Evolutionary conservation across 1,140 invertebrate species (phyloP).

Genomic region (Leucophenga varia): DNA sequence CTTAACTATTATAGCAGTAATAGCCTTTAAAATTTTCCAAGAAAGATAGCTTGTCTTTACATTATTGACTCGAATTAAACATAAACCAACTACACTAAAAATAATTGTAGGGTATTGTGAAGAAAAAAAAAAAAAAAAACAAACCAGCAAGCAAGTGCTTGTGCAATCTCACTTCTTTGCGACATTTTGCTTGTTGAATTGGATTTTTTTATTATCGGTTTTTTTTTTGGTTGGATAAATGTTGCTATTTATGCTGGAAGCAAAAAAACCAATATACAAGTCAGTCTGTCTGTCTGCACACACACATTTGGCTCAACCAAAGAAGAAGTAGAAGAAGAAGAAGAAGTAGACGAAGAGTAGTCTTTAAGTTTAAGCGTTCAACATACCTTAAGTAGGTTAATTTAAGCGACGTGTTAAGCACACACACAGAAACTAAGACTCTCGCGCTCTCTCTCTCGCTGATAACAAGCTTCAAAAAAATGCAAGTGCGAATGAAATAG

Average conservation of each 20-base stretch:
- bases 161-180: constrained; percentile 22
- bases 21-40: too few relatives aligned
- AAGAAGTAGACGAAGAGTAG: constrained; percentile 6
- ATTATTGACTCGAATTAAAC: too few relatives aligned
- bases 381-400: constrained; percentile 47
- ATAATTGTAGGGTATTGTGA: too few relatives aligned
- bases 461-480: constrained; percentile 23
- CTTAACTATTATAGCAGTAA: too few relatives aligned
- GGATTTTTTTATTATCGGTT: too few relatives aligned
- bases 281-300: constrained; percentile 24
- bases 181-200: constrained; percentile 25
- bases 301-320: constrained; percentile 26
- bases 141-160: constrained; percentile 9
- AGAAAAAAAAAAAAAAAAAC: not conserved
- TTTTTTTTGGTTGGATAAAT: too few relatives aligned
- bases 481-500: constrained; percentile 15
- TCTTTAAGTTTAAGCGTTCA: constrained; percentile 26
- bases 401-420: constrained; percentile 13
- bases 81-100: too few relatives aligned
- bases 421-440: constrained; percentile 6
- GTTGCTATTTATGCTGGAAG: constrained; percentile 13
- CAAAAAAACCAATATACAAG: constrained; percentile 5
- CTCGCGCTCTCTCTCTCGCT: constrained; percentile 21
- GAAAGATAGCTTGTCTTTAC: too few relatives aligned
- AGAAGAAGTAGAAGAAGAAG: not conserved